Evolutionary conservation across 1,140 invertebrate genomes (phyloP), one percentile per base, ranked within the genome.

Genomic region (Oncopeltus fasciatus): DNA sequence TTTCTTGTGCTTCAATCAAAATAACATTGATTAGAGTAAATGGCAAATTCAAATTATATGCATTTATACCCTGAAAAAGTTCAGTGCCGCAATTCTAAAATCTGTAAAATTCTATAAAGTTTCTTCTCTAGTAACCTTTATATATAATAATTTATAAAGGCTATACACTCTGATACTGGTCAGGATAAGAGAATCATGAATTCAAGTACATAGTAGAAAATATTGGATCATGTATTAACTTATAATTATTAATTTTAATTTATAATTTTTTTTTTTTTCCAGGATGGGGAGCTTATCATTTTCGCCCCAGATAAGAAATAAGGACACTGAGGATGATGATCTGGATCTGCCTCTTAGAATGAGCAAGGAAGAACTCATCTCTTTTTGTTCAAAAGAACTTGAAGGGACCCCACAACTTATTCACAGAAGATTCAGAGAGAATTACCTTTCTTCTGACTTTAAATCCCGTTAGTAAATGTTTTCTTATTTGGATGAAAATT

Each of bases 261-360:
- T n/a, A n/a, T n/a, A n/a, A 49, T 49, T 70, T 69, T 61, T 71
- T 67, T 67, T 68, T 65, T 67, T 69, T 77, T 77, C 2, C 70
- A 86, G 84, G 72, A 86, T 86, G 84, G 84, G 84, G 29, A 85
- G 83, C 71, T 86, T 86, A 65, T 83, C 81, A 49, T 83, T 83
- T 26, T 74, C 81, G 8, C 81, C 82, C 51, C 82, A 83, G 71
- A 81, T 85, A 59, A 71, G 78, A 61, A 83, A 84, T 69, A 76
- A 79, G 64, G 83, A 85, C 69, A 73, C 73, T 14, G 80, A 83
- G 71, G 84, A 86, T 70, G 74, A 79, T 65, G 78, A 81, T 62
- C 65, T 85, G 14, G 69, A 75, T 27, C 66, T 83, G 51, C 77
- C 77, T 12, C 69, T 75, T 26, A 70, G 72, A 2, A 70, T 80